phyloP scores from a whole-genome alignment of 2,797 vertebrate species.

The Oreochromis grahami region DNA sequence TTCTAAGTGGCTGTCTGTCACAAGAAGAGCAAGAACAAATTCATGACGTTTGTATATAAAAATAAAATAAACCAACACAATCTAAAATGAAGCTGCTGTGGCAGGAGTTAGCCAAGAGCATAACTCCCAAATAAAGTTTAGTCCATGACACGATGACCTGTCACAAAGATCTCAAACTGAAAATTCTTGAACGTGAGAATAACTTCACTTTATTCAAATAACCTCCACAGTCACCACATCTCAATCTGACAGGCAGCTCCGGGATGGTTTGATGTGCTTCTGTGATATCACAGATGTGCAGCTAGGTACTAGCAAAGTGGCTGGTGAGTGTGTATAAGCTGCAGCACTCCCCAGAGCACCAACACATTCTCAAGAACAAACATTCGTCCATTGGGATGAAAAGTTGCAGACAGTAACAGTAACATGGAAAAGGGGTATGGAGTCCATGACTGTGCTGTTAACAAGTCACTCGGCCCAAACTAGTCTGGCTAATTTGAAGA shows the following conservation, averaged over 20 bases:
- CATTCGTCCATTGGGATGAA: neutral
- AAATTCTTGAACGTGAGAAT: neutral
- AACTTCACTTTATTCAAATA: neutral
- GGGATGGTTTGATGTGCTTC: neutral
- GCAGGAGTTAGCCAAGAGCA: neutral
- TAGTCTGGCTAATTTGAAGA: neutral
- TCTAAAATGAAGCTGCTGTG: neutral
- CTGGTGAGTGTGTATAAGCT: neutral
- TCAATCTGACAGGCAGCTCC: neutral
- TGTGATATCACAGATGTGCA: neutral
- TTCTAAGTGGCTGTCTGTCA: neutral
- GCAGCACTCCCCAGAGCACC: neutral
- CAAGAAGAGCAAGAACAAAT: neutral
- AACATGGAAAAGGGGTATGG: neutral
- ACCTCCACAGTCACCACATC: neutral
- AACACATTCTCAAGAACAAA: neutral
- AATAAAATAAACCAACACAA: neutral
- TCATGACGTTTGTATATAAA: neutral
- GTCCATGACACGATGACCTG: neutral
- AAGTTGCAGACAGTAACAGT: neutral
- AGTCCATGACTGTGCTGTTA: neutral
- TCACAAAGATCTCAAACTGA: neutral
- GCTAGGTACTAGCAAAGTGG: neutral
- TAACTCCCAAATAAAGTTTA: neutral
- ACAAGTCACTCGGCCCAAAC: rapidly evolving